These are phyloP conservation scores for Lagopus leucura DNA, from an alignment of 2,113 vertebrate species.

Conservation along the genomic window DNA sequence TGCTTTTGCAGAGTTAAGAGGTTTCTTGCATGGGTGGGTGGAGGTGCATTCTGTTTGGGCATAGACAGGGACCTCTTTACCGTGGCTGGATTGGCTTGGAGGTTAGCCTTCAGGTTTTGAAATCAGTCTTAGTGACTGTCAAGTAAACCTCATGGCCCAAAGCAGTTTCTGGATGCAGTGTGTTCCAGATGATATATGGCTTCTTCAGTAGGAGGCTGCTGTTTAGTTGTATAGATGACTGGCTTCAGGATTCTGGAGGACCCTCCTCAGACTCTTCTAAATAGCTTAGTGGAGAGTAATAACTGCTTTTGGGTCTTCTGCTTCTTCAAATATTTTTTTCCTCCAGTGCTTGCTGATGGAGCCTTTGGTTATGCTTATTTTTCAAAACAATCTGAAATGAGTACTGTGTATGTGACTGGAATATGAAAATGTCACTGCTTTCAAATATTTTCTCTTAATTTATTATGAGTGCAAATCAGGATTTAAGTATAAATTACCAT, in stretches of 20 bases:
- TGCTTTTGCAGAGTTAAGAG: neutral
- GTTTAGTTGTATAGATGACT: neutral
- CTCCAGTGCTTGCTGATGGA: neutral
- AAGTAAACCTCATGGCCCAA: neutral
- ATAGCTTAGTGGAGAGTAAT: constrained; percentile 19
- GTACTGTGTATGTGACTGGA: constrained; percentile 7
- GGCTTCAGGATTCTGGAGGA: constrained; percentile 2
- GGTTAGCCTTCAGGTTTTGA: neutral
- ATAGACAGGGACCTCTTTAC: neutral
- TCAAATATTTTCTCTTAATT: constrained; percentile 2
- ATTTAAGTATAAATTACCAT: neutral
- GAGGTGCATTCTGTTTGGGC: neutral
- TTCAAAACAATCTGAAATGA: constrained; percentile 36
- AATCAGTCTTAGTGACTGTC: neutral
- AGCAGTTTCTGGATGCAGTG: neutral
- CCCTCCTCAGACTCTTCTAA: neutral
- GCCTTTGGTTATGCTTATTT: constrained; percentile 20
- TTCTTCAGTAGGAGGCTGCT: neutral
- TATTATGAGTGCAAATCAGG: neutral
- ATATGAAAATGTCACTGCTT: constrained; percentile 38
- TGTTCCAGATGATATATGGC: neutral
- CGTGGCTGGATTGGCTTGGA: neutral
- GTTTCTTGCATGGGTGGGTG: neutral
- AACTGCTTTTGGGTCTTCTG: neutral
- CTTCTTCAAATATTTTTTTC: neutral